Conservation (phyloP, 2,797 vertebrate genomes). For the Pseudochirops cupreus region DNA sequence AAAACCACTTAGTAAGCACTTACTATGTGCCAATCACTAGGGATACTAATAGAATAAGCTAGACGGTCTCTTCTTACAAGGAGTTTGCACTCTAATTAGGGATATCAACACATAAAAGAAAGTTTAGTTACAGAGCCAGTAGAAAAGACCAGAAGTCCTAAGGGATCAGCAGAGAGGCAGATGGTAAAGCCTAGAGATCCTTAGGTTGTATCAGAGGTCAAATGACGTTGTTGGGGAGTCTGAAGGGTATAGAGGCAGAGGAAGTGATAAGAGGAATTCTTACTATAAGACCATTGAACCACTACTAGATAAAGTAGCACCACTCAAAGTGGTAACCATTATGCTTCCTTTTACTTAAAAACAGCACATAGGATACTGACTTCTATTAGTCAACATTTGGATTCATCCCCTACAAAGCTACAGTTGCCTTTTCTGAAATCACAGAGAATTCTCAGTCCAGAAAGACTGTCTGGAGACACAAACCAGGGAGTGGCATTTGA, state of each 20-base stretch:
- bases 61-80: neutral
- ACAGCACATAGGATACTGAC: neutral
- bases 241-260: neutral
- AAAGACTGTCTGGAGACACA: neutral
- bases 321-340: neutral
- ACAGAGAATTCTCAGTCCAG: neutral
- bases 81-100: neutral
- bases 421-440: neutral
- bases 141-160: neutral
- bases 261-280: neutral
- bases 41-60: neutral
- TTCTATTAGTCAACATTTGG: neutral
- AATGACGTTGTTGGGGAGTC: neutral
- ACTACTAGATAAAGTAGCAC: neutral
- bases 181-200: neutral
- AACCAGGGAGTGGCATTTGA: constrained; percentile 24
- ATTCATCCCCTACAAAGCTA: neutral
- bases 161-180: neutral
- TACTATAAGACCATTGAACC: neutral
- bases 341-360: constrained; percentile 14
- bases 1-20: neutral
- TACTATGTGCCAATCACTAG: neutral
- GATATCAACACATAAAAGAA: neutral
- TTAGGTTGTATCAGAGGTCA: neutral
- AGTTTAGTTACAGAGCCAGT: neutral